These are phyloP conservation scores for Temnopleurus reevesii DNA, from an alignment of 53 echinoderm and acorn worm species.

Conservation along the genomic window DNA sequence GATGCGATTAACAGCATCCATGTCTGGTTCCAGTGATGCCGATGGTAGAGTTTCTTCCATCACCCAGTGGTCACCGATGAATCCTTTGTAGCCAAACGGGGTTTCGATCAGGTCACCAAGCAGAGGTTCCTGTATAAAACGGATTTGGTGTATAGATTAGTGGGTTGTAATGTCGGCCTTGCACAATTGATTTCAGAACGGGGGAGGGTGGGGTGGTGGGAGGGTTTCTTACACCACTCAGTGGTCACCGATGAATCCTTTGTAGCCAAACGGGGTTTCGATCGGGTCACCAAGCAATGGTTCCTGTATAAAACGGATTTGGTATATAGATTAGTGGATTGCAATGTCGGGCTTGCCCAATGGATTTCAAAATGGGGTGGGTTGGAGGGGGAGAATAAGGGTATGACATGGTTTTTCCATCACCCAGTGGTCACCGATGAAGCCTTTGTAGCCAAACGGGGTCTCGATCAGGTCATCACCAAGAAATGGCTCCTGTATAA, in stretches of 20 bases:
- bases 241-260: slow-evolving; percentile 74
- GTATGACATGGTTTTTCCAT: too few species aligned
- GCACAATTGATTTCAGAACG: too few species aligned
- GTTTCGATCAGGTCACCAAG: slow-evolving; percentile 66
- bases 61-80: slow-evolving; percentile 76
- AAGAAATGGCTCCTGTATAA: slow-evolving; percentile 71
- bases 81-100: slow-evolving; percentile 81
- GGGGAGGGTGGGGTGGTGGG: too few species aligned
- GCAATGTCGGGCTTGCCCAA: too few species aligned
- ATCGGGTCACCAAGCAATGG: slow-evolving; percentile 64
- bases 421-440: slow-evolving; percentile 76
- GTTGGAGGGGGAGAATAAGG: too few species aligned
- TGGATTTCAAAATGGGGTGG: too few species aligned
- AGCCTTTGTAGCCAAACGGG: slow-evolving; percentile 81
- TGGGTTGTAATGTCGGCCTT: too few species aligned
- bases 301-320: too few species aligned
- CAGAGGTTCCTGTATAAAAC: slow-evolving; percentile 71
- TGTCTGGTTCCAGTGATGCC: slow-evolving; percentile 76
- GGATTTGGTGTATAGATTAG: too few species aligned
- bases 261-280: slow-evolving; percentile 77
- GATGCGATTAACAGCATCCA: slow-evolving; percentile 69
- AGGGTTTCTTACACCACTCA: slow-evolving; percentile 82
- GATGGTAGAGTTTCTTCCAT: slow-evolving; percentile 79
- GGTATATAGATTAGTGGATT: too few species aligned
- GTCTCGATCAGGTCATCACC: slow-evolving; percentile 61